A percentile compares a stretch with the other conserved stretches of the same genome.
phyloP scores from a whole-genome alignment of 2,888 invertebrate genomes.

The Apeira syringaria region DNA sequence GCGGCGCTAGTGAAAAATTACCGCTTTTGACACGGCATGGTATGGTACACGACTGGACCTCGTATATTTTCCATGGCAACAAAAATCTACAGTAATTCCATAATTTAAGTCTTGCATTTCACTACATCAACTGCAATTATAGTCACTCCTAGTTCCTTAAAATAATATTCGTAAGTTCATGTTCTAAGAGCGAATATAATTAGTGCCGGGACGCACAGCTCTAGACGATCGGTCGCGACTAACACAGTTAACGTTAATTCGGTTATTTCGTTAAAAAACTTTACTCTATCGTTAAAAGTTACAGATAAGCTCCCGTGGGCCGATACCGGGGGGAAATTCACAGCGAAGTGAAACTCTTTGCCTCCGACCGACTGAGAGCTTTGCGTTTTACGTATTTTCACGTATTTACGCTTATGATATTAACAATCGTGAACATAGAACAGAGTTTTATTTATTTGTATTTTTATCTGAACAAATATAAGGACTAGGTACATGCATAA shows the following conservation, averaged over 20 bases:
- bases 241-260: conserved; percentile 68
- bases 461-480: conserved; percentile 6
- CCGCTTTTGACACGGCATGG: conserved; percentile 40
- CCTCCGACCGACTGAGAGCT: background rate
- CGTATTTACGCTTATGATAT: background rate
- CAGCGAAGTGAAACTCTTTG: conserved; percentile 14
- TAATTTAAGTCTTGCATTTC: conserved; percentile 7
- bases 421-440: too few relatives aligned
- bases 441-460: too few relatives aligned
- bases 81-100: conserved; percentile 9
- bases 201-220: conserved; percentile 26
- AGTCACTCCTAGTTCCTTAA: conserved; percentile 9
- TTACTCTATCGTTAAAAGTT: conserved; percentile 79
- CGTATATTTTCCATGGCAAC: conserved; percentile 28
- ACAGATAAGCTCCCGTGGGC: conserved; percentile 68
- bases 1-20: conserved; percentile 49
- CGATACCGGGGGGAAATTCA: conserved; percentile 36
- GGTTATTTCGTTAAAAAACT: conserved; percentile 82
- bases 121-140: conserved; percentile 8
- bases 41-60: conserved; percentile 5
- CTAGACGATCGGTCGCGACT: conserved; percentile 32
- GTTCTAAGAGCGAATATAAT: conserved; percentile 28
- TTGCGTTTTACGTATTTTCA: conserved; percentile 1
- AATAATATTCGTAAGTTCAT: conserved; percentile 22
- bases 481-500: too few relatives aligned